A percentile compares a stretch with the other conserved stretches of the same genome.
Conservation (phyloP, 2,888 invertebrate genomes). For the Drosophila lacicola region DNA sequence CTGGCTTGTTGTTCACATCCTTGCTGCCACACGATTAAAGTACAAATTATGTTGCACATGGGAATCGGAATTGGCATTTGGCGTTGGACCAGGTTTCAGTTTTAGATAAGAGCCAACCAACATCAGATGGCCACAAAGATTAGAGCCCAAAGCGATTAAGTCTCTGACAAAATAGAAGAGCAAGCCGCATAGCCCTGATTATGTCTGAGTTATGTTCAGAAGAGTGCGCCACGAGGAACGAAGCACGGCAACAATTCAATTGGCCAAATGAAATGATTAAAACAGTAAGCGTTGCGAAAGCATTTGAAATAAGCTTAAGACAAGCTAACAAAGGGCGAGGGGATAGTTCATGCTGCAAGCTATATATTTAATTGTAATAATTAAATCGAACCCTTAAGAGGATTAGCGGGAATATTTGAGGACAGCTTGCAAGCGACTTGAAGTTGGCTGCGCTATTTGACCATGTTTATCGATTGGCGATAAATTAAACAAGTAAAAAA, state of each 20-base stretch:
- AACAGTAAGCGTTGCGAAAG: not conserved
- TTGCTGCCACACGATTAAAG: conserved; percentile 57
- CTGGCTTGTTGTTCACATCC: conserved; percentile 18
- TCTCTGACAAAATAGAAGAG: conserved; percentile 1
- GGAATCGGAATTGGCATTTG: conserved; percentile 56
- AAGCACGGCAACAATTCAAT: conserved; percentile 31
- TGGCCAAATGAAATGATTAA: conserved; percentile 14
- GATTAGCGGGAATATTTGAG: too few relatives aligned
- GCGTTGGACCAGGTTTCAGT: conserved; percentile 16
- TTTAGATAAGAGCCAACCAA: conserved; percentile 33
- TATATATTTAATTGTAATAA: not conserved
- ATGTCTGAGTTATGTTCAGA: conserved; percentile 19
- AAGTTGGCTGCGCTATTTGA: too few relatives aligned
- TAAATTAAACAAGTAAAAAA: too few relatives aligned
- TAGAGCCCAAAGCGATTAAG: conserved; percentile 20
- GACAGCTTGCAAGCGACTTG: too few relatives aligned
- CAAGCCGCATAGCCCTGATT: conserved; percentile 10
- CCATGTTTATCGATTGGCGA: too few relatives aligned
- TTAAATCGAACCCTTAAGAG: too few relatives aligned
- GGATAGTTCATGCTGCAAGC: not conserved
- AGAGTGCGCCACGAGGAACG: conserved; percentile 6
- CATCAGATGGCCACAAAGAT: conserved; percentile 27
- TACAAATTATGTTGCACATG: conserved; percentile 74
- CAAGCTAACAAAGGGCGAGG: not conserved
- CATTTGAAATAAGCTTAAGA: not conserved